These are phyloP conservation scores for Sebastes steindachneri DNA, from an alignment of 2,797 vertebrate species.

Conservation along the genomic window DNA sequence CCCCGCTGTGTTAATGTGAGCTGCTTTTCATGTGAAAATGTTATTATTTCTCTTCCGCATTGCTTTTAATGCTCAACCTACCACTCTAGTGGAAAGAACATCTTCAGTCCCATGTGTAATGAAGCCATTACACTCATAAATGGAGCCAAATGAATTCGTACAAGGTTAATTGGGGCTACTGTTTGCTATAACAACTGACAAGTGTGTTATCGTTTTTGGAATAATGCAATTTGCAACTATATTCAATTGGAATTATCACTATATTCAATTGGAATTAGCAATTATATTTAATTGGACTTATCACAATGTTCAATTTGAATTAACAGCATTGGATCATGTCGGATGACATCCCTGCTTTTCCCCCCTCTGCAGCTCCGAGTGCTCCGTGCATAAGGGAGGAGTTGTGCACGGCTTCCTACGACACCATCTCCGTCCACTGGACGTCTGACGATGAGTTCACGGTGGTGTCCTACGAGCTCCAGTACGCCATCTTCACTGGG, in stretches of 20 bases:
- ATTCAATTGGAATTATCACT: neutral
- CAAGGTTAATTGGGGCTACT: conserved; percentile 34
- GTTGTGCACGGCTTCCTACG: conserved; percentile 96
- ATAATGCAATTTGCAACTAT: neutral
- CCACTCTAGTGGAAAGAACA: conserved; percentile 50
- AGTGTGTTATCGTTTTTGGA: neutral
- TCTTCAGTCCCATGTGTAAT: conserved; percentile 38
- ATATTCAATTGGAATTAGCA: neutral
- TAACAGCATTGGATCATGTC: neutral
- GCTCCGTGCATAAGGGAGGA: conserved; percentile 95
- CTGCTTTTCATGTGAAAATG: conserved; percentile 29
- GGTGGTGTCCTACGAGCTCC: conserved; percentile 97
- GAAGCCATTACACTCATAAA: conserved; percentile 32
- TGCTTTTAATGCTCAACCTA: conserved; percentile 51
- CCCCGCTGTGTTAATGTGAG: neutral
- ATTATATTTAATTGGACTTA: neutral
- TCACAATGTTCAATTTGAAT: neutral
- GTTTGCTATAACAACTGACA: conserved; percentile 8
- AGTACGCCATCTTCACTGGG: conserved; percentile 97
- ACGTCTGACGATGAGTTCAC: conserved; percentile 98
- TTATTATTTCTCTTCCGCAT: neutral
- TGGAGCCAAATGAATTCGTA: conserved; percentile 19
- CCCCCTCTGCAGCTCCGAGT: conserved; percentile 86
- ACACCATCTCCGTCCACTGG: conserved; percentile 98
- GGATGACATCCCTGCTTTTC: neutral